Evolutionary conservation across 2,113 vertebrate species (phyloP).

Genomic region (Chitala chitala): DNA sequence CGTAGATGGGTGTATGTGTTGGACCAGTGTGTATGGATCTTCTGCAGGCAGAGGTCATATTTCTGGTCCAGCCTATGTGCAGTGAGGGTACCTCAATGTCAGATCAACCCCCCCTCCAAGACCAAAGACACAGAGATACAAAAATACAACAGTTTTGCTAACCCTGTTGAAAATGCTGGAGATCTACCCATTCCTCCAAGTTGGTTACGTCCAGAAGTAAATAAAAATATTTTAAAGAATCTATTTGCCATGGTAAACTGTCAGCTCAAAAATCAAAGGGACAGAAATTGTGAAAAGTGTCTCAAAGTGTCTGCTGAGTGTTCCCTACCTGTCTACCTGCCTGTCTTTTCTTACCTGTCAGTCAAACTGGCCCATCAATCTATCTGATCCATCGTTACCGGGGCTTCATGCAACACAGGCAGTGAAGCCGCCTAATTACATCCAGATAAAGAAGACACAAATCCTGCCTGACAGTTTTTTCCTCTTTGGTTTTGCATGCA

Average conservation of each 20-base stretch:
- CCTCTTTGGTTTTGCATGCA: constrained; percentile 31
- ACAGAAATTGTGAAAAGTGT: background rate
- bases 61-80: too few relatives aligned
- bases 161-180: too few relatives aligned
- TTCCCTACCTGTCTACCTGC: constrained; percentile 24
- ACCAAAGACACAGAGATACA: too few relatives aligned
- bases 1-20: too few relatives aligned
- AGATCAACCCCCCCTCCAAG: too few relatives aligned
- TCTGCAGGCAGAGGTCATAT: too few relatives aligned
- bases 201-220: background rate
- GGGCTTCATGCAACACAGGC: background rate
- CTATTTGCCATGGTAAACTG: background rate
- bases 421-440: constrained; percentile 31
- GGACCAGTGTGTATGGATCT: too few relatives aligned
- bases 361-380: background rate
- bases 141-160: too few relatives aligned
- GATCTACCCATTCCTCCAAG: background rate
- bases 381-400: background rate
- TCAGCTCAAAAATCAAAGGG: background rate
- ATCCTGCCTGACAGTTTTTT: constrained; percentile 37
- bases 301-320: background rate
- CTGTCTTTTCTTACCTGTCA: background rate
- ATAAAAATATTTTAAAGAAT: constrained; percentile 5
- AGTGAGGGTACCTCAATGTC: too few relatives aligned
- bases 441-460: constrained; percentile 36